Base-by-base conservation (phyloP, 2,888 invertebrate genomes). In the Tipula lateralis region DNA sequence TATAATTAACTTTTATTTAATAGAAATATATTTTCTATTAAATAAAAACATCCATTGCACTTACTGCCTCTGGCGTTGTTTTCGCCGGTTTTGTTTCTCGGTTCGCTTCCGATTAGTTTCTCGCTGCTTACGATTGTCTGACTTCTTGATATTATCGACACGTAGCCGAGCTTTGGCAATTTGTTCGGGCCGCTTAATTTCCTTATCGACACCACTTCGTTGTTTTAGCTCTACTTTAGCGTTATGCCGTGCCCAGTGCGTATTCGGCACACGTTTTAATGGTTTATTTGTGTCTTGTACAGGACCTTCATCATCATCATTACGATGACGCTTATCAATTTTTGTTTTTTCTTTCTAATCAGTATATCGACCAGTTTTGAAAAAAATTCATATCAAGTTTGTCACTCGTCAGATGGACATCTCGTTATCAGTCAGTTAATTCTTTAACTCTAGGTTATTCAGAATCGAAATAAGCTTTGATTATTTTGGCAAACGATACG, bases 301-400 rank as follows among this genome's bases (percentile, higher is more conserved):
- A 5, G 89, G 87, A 24, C 88, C 84, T 0, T 88, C 88, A 84
- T 88, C 87, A 0, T 88, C 88, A 86, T 89, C 89, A 85, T 87
- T 88, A 84, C 90, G 89, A 30, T 88, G 88, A 82, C 88, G 88
- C 82, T 89, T 30, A 85, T 90, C 90, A 84, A 90, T 89, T 87
- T 90, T 90, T 0, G 92, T 94, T 87, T 94, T 94, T 85, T 95
- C 94, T 87, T 95, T 94, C 98, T 98, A 98, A 85, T 94, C 93
- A 86, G 93, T 93, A 90, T 97, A 98, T 30, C 96, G 93, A 84
- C 98, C 96, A 85, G 96, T 95, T 91, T 98, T 98, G 91, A n/a
- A n/a, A n/a, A n/a, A n/a, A n/a, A n/a, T n/a, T n/a, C n/a, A n/a
- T n/a, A n/a, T n/a, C n/a, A n/a, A n/a, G n/a, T n/a, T n/a, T n/a